A percentile compares a stretch with the other conserved stretches of the same genome.
Conservation (phyloP, 1,140 invertebrate species). For the Bemisia tabaci region DNA sequence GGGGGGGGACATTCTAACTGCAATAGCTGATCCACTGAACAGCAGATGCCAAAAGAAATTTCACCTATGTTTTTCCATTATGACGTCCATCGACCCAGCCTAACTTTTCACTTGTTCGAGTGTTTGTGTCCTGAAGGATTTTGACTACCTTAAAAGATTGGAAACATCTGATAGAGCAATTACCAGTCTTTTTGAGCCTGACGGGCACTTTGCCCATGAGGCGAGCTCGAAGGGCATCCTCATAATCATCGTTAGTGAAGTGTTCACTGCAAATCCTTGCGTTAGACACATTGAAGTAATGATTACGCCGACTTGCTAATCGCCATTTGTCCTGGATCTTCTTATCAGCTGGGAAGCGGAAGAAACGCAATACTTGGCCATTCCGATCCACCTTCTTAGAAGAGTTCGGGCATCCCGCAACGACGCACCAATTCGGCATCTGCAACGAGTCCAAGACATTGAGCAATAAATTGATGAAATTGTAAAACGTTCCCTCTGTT, state of each 20-base stretch:
- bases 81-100: no score
- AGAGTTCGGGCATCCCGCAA: neutral
- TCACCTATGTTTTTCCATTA: no score
- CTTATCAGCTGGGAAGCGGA: neutral
- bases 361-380: neutral
- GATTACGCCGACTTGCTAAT: neutral
- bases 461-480: no score
- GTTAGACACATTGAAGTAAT: neutral
- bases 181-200: neutral
- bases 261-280: neutral
- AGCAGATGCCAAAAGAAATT: no score
- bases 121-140: no score
- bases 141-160: no score
- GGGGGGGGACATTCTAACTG: no score
- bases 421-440: neutral
- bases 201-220: neutral
- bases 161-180: no score
- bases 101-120: no score
- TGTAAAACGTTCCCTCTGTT: no score
- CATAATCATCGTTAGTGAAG: neutral
- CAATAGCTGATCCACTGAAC: no score
- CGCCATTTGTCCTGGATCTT: neutral
- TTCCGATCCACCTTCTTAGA: neutral
- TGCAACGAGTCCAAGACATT: neutral
- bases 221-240: neutral